Evolutionary conservation across 2,888 invertebrate species (phyloP), one percentile per base, ranked within the genome.

Genomic region (Lepidocyrtoides sp.): DNA sequence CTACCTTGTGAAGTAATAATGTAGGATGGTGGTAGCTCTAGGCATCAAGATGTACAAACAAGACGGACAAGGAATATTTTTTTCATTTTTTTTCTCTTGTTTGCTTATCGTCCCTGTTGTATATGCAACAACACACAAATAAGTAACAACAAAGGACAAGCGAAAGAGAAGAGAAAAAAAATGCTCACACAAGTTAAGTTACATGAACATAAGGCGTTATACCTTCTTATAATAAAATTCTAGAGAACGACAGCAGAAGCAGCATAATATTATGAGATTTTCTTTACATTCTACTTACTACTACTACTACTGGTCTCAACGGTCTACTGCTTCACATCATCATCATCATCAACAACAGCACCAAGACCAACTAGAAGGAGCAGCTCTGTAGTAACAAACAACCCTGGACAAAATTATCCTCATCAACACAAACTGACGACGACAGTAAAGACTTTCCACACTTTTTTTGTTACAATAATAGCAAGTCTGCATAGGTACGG

Each of bases 361-460:
- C 29, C n/a, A 17, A 26, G 3, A 54, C 4, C 26, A 32, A 81
- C n/a, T n/a, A n/a, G n/a, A n/a, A n/a, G n/a, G n/a, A n/a, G n/a
- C n/a, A n/a, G n/a, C n/a, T n/a, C n/a, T n/a, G n/a, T n/a, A n/a
- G 17, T 23, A 66, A 66, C 29, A 44, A 26, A 66, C 63, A 66
- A 44, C 26, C 23, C 63, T 83, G 83, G 44, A 66, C 83, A 66
- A 69, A 89, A 81, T 60, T 23, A 77, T 86, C 41, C 60, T 82
- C 89, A 89, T 89, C 82, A 89, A 44, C 41, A 82, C 82, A 89
- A 72, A 82, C 89, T 88, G 89, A 72, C 89, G 89, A 86, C 60
- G 48, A 51, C 60, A 83, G 66, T 77, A 32, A 69, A 69, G 69
- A 69, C 69, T 69, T 41, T n/a, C 3, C 41, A 69, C 36, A 41